Evolutionary conservation across 2,113 vertebrate species (phyloP).

Genomic region (Synchiropus splendidus): DNA sequence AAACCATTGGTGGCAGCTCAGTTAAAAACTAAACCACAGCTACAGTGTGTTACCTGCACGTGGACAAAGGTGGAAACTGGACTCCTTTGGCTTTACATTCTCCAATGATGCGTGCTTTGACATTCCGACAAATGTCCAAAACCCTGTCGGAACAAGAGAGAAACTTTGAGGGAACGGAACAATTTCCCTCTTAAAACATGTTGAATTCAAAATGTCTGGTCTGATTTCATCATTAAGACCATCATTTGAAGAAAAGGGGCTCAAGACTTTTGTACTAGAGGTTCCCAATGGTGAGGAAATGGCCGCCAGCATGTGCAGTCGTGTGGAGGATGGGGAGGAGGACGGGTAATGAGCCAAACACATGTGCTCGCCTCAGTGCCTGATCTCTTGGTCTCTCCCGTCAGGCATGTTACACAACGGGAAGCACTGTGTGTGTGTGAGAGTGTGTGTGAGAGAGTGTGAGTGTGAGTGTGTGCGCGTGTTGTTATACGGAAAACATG

Average conservation of each 20-base stretch:
- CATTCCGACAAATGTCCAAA: constrained; percentile 92
- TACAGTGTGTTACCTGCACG: constrained; percentile 77
- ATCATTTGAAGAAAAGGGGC: constrained; percentile 13
- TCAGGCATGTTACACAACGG: constrained; percentile 54
- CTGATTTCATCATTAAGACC: constrained; percentile 5
- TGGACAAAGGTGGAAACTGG: constrained; percentile 84
- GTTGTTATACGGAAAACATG: neutral
- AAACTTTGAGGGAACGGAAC: neutral
- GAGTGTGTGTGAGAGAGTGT: neutral
- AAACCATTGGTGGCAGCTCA: too few species aligned
- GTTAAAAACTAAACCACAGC: too few species aligned
- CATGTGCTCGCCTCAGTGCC: constrained; percentile 56
- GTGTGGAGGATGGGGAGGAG: constrained; percentile 49
- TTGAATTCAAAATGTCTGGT: neutral
- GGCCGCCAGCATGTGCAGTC: constrained; percentile 57
- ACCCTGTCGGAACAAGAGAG: constrained; percentile 67
- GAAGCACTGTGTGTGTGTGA: constrained; percentile 7
- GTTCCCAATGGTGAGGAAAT: constrained; percentile 52
- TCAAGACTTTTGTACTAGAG: constrained; percentile 34
- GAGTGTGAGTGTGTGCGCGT: neutral
- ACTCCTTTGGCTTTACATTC: constrained; percentile 97
- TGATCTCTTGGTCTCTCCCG: constrained; percentile 58
- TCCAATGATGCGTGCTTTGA: constrained; percentile 84
- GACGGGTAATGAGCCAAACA: constrained; percentile 59
- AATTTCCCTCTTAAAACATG: too few species aligned